Base-by-base conservation (phyloP, 2,797 vertebrate genomes). In the Trematomus bernacchii region DNA sequence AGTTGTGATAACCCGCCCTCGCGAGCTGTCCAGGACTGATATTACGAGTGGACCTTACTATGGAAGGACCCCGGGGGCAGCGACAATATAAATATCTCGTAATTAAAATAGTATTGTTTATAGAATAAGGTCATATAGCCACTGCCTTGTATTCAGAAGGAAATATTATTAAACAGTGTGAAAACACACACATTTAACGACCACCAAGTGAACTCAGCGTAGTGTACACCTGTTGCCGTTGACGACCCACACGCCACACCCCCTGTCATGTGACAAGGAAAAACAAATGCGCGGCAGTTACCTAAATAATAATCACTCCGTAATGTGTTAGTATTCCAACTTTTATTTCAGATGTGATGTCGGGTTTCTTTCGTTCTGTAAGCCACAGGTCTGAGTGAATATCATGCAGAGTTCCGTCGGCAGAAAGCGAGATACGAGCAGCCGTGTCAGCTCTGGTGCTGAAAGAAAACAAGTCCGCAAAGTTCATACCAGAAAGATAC, bases 241-340 rank as follows among this genome's bases (percentile, higher is more conserved):
- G 69, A 86, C 81, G 43, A 55, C 48, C 23, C 46, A 4, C 0
- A 4, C 10, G 40, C 61, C 43, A 57, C 42, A 37, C 13, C n/a
- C 11, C 23, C 27, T 3, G 1, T 82, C 82, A 87, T 85, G 79
- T 90, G 88, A 88, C 79, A 10, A 67, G 71, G 77, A 85, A 88
- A 86, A 68, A 78, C 80, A 87, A 87, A 86, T 58, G 86, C 82
- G 87, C 84, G 85, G 53, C 18, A 47, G 73, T 62, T 21, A 64
- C 21, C 18, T 0, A 63, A 72, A 73, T 46, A 72, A 73, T 46
- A 8, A 1, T 23, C 7, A 16, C 2, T 1, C 15, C 14, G 11
- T 13, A 2, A 3, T 0, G 43, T 54, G 2, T 3, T 6, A 9
- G 3, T 30, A 6, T 53, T 42, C 18, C 30, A 6, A 3, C 0